These are phyloP conservation scores for Bradypodion ventrale DNA, from an alignment of 2,797 vertebrate genomes.

Conservation along the genomic window DNA sequence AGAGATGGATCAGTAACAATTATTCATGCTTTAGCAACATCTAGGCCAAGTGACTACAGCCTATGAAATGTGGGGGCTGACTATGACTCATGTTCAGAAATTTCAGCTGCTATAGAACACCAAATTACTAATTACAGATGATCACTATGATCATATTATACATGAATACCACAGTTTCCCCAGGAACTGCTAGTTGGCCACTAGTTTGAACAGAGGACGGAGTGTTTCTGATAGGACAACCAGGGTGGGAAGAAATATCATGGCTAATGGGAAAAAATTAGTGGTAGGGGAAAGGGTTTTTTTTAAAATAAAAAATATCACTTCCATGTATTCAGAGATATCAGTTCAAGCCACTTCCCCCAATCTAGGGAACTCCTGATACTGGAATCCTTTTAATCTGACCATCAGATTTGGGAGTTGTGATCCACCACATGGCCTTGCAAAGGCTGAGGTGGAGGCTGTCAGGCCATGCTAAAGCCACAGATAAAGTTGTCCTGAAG, in stretches of 20 bases:
- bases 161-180: background rate
- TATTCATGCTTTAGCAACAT: background rate
- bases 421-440: background rate
- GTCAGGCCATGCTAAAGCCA: background rate
- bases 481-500: no score
- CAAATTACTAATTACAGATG: background rate
- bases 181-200: background rate
- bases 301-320: no score
- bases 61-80: background rate
- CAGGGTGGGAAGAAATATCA: background rate
- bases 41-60: background rate
- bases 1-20: background rate
- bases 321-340: background rate
- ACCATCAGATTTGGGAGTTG: background rate
- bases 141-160: no score
- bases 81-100: background rate
- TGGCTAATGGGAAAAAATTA: background rate
- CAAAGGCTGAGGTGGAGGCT: background rate
- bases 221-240: background rate
- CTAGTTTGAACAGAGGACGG: background rate
- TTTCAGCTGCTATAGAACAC: background rate
- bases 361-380: background rate
- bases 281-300: background rate
- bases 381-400: background rate
- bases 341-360: background rate